Conservation (phyloP, 2,888 invertebrate species). For the Melinopterus prodromus region DNA sequence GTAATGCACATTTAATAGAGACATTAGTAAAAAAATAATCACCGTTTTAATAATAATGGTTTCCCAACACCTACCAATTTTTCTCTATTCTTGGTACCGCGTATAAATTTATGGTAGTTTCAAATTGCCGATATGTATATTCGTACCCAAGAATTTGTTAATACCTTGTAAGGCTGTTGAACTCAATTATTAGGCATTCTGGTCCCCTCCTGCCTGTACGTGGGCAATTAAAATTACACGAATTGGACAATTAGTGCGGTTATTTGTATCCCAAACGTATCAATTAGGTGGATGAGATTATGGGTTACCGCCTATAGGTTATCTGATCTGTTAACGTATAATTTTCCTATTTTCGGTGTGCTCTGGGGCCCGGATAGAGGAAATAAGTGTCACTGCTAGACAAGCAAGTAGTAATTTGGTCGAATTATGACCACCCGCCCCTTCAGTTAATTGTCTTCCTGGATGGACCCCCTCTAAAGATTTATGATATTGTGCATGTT, state of each 20-base stretch:
- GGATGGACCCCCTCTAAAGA: neutral
- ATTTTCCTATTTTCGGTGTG: neutral
- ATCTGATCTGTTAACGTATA: neutral
- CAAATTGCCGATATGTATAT: neutral
- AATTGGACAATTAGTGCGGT: neutral
- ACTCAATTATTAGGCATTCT: neutral
- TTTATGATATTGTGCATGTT: neutral
- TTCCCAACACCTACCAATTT: neutral
- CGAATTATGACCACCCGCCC: neutral
- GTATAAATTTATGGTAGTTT: neutral
- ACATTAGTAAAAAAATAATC: constrained; percentile 4
- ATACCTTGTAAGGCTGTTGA: constrained; percentile 4
- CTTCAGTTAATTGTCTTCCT: neutral
- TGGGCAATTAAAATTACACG: neutral
- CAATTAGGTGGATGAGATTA: neutral
- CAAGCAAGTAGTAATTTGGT: neutral
- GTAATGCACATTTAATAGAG: constrained; percentile 4
- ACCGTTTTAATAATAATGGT: neutral
- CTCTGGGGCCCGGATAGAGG: neutral
- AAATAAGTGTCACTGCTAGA: neutral
- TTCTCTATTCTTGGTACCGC: neutral
- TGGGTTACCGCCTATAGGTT: neutral
- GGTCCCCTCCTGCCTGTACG: neutral
- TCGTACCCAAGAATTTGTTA: neutral
- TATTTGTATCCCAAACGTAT: neutral